Evolutionary conservation across 2,113 vertebrate species (phyloP).

Genomic region (Campylorhamphus procurvoides): DNA sequence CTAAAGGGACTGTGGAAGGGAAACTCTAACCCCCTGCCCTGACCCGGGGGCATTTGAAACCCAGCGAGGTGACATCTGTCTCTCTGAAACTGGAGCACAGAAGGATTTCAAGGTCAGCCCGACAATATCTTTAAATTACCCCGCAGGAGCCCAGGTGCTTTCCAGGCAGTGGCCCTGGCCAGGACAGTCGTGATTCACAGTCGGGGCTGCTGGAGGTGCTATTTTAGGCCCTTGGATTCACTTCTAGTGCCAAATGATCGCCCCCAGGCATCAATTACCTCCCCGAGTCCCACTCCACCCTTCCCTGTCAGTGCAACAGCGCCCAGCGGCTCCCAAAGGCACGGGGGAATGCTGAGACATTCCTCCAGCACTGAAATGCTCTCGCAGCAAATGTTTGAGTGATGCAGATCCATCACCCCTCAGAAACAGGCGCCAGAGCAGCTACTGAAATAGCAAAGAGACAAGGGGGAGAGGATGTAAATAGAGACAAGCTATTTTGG

Average conservation of each 20-base stretch:
- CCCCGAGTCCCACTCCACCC: neutral
- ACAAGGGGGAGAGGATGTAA: neutral
- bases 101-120: neutral
- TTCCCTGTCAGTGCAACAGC: neutral
- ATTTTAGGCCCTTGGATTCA: accelerated
- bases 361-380: neutral
- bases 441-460: neutral
- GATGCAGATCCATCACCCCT: neutral
- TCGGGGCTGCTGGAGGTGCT: neutral
- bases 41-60: neutral
- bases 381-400: neutral
- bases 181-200: accelerated
- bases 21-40: neutral
- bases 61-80: neutral
- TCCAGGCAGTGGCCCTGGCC: neutral
- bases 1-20: neutral
- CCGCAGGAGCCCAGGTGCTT: accelerated
- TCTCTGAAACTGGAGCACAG: accelerated
- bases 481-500: neutral
- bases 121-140: neutral
- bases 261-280: neutral
- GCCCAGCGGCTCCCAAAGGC: neutral
- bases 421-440: neutral
- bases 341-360: neutral
- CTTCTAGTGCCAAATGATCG: neutral